These are phyloP conservation scores for Hippoglossus hippoglossus DNA, from an alignment of 2,797 vertebrate genomes.

Conservation along the genomic window DNA sequence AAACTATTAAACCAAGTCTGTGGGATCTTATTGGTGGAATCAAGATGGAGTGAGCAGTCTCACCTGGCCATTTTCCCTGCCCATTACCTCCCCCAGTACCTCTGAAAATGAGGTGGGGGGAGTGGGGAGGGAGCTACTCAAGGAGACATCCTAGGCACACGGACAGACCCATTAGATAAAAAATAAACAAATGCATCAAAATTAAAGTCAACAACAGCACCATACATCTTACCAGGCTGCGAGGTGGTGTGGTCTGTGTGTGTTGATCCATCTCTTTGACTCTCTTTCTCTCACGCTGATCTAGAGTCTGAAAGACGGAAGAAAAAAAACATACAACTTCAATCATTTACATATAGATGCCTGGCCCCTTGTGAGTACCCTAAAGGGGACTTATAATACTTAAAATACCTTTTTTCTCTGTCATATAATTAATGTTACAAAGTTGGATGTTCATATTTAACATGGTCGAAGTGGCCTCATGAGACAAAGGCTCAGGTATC, in stretches of 20 bases:
- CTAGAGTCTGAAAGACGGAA: slow-evolving; percentile 65
- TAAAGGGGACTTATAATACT: no score
- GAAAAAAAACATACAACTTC: background rate
- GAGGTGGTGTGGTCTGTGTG: slow-evolving; percentile 73
- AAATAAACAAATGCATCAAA: background rate
- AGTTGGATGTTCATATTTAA: background rate
- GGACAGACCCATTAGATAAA: slow-evolving; percentile 45
- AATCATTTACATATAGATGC: no score
- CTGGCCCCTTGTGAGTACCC: no score
- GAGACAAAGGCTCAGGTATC: background rate
- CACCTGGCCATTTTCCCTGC: slow-evolving; percentile 67
- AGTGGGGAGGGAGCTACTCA: slow-evolving; percentile 56
- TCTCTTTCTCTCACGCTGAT: slow-evolving; percentile 66
- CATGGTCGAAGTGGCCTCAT: background rate
- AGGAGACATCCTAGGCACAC: slow-evolving; percentile 68
- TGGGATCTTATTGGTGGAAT: slow-evolving; percentile 32
- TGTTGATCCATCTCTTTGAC: slow-evolving; percentile 68
- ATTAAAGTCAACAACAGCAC: no score
- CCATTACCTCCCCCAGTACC: slow-evolving; percentile 46
- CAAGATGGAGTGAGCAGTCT: slow-evolving; percentile 46
- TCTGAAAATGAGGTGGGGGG: slow-evolving; percentile 57
- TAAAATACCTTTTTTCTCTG: no score
- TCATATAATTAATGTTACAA: no score
- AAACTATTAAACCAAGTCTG: background rate
- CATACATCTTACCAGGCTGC: slow-evolving; percentile 73